Percentiles rank a stretch among this genome's conserved stretches.
Evolutionary conservation across 1,140 invertebrate species (phyloP).

Genomic region (Anadara kagoshimensis): DNA sequence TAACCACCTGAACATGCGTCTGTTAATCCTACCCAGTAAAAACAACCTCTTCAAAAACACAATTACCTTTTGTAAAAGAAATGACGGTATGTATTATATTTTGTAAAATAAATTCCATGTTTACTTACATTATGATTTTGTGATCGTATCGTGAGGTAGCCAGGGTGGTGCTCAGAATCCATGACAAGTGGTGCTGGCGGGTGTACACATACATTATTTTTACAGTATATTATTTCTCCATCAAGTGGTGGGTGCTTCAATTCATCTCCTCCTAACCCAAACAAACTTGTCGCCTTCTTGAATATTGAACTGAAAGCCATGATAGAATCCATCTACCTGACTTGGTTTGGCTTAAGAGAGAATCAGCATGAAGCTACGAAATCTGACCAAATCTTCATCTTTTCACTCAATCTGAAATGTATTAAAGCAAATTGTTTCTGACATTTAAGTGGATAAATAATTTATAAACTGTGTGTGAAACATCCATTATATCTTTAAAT

Average conservation of each 20-base stretch:
- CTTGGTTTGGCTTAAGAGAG: not conserved
- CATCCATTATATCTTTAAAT: too few species aligned
- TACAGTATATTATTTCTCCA: constrained; percentile 75
- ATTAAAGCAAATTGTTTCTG: too few species aligned
- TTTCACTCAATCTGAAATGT: not conserved
- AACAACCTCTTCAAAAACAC: too few species aligned
- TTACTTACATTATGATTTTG: constrained; percentile 77
- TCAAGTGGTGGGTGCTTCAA: constrained; percentile 70
- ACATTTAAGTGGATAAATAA: too few species aligned
- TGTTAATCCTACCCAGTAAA: too few species aligned
- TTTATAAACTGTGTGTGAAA: too few species aligned
- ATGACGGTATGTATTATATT: too few species aligned
- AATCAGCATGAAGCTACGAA: not conserved
- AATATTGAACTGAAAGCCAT: constrained; percentile 71
- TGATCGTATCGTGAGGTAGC: constrained; percentile 91
- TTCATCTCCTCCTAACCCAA: constrained; percentile 59
- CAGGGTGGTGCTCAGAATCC: constrained; percentile 91
- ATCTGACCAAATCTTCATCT: not conserved
- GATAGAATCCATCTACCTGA: constrained; percentile 33
- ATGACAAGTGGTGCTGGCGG: constrained; percentile 86
- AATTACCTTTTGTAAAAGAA: too few species aligned
- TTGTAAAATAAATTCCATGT: too few species aligned
- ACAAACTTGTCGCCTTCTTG: constrained; percentile 68
- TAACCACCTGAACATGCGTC: too few species aligned
- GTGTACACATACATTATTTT: constrained; percentile 97